Evolutionary conservation across 2,888 invertebrate species (phyloP), one percentile per base, ranked within the genome.

Genomic region (Eulithis testata): DNA sequence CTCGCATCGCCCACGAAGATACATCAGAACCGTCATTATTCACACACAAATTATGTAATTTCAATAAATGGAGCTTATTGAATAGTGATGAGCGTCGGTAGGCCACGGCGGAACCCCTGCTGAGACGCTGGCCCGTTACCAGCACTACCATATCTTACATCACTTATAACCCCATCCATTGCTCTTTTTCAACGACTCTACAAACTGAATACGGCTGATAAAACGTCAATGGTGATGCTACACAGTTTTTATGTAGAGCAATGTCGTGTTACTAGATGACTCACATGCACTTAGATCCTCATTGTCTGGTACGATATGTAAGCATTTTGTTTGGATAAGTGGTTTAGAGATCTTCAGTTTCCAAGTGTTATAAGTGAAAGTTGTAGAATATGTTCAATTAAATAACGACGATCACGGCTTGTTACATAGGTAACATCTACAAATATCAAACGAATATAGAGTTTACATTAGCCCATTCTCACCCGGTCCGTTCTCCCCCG

Each of bases 1-100:
- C 85, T 87, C 87, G 87, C 84, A 90, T 91, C 91, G 91, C 93
- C 93, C 91, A 92, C 91, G 91, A 91, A 90, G 91, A 92, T 93
- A 89, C 91, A 93, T 92, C 93, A 92, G 91, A 91, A 84, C 90
- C 91, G 90, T 92, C 92, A 93, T 93, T 90, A 93, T 93, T 93
- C 93, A 93, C 93, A 92, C 90, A 93, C 92, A 91, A 92, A 93
- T 93, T 93, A 92, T 91, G 90, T 93, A 92, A 93, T 92, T 93
- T 92, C 92, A 92, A 93, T 92, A 92, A 93, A 93, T 91, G 90
- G 86, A 88, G 85, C 90, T 90, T 93, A 92, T 93, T 92, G 92
- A 92, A 93, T 92, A 91, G 92, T 87, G 91, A 91, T 93, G 93
- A 92, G 89, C 89, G 91, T 88, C 88, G 87, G 91, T 91, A 90